Base-by-base conservation (phyloP, 2,888 invertebrate species). In the Agrochola macilenta region DNA sequence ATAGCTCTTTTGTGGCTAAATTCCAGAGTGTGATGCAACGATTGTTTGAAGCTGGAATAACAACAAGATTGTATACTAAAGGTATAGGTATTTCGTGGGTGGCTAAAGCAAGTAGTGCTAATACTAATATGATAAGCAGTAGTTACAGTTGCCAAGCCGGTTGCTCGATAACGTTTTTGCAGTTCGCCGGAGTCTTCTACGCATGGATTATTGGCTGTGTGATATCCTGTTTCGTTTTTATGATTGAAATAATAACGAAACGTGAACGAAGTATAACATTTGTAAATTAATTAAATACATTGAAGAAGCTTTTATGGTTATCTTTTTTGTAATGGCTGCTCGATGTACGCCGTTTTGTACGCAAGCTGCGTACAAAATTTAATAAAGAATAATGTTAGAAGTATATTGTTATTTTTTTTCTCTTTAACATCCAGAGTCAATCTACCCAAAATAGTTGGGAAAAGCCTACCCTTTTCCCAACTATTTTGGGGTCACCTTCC, bases 11-110 rank as follows among this genome's bases (percentile, higher is more conserved):
- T 0, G 89, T 90, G 0, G 72, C 26, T 0, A 90, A 83, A 14
- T 90, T 95, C 64, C 88, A 91, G 23, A 88, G 87, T 8, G 83
- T 92, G 0, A 73, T 93, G 8, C 57, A 73, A 39, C 89, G 92
- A n/a, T 84, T 96, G 0, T 93, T 92, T 77, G 95, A 96, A 83
- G 91, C 93, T n/a, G 96, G 96, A 12, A 94, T 96, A 43, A 92
- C 93, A 30, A 75, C 90, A 0, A 91, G 90, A 58, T 84, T 95
- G n/a, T 95, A 91, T 35, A 80, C 74, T 14, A 93, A 94, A 75
- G 91, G 93, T 4, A 90, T 96, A 39, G 96, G 96, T 20, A 86
- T 94, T 14, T 89, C 91, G 0, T 85, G 89, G 5, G 85, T 92
- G 5, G 90, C 90, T 11, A 94, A 92, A 86, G 92, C 95, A 2